Percentiles rank a stretch among this genome's conserved stretches.
phyloP scores from a whole-genome alignment of 2,888 invertebrate genomes.

The Mythimna albipuncta region DNA sequence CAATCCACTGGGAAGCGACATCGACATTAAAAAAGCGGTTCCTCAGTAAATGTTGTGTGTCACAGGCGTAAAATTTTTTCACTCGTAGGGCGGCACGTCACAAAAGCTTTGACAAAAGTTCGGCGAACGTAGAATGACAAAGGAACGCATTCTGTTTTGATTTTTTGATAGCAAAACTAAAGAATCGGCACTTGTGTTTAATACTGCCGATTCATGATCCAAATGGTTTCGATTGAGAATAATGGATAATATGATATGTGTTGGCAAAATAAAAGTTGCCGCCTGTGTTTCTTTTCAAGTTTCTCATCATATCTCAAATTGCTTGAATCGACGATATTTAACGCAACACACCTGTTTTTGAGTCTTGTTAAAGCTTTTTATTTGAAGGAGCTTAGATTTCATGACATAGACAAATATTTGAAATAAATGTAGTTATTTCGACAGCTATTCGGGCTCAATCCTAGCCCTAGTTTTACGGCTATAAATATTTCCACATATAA shows the following conservation, averaged over 20 bases:
- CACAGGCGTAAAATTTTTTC: slow-evolving; percentile 73
- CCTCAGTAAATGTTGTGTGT: slow-evolving; percentile 77
- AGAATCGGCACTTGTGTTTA: slow-evolving; percentile 79
- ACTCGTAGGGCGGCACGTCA: slow-evolving; percentile 74
- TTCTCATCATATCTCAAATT: slow-evolving; percentile 57
- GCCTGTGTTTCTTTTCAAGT: slow-evolving; percentile 56
- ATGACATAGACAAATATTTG: slow-evolving; percentile 10
- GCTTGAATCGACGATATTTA: slow-evolving; percentile 48
- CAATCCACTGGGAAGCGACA: slow-evolving; percentile 57
- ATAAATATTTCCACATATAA: slow-evolving; percentile 62
- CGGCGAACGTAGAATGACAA: slow-evolving; percentile 79
- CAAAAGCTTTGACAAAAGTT: slow-evolving; percentile 82
- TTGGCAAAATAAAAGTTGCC: slow-evolving; percentile 74
- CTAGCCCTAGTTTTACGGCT: slow-evolving; percentile 48
- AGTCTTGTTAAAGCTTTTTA: background rate
- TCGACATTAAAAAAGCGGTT: slow-evolving; percentile 71
- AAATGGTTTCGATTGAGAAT: slow-evolving; percentile 69
- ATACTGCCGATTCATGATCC: slow-evolving; percentile 77
- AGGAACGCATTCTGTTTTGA: slow-evolving; percentile 83
- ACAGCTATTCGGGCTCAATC: slow-evolving; percentile 22
- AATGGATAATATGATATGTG: slow-evolving; percentile 76
- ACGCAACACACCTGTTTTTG: slow-evolving; percentile 46
- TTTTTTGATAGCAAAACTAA: slow-evolving; percentile 83
- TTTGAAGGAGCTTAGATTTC: background rate
- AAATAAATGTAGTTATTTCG: slow-evolving; percentile 27